Base-by-base conservation (phyloP, 1,140 invertebrate species). In the Trissolcus basalis region DNA sequence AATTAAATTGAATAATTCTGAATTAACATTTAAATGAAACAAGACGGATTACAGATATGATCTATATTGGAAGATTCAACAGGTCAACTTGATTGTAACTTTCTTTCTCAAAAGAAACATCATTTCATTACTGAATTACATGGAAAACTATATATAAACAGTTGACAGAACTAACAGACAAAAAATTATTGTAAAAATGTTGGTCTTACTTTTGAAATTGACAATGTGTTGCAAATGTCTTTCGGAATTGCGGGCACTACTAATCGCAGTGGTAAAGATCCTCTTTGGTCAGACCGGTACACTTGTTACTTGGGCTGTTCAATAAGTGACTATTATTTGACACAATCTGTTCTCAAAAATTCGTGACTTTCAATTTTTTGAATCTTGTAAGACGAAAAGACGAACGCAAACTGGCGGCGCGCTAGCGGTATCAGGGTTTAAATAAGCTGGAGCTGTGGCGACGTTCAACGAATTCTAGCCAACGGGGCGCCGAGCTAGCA, bases 341-440 rank as follows among this genome's bases (percentile, higher is more conserved):
- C 36, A 39, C 36, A n/a, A n/a, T 9, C 9, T 27, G 1, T 2
- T 9, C n/a, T 39, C 9, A 2, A 9, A 39, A n/a, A 11, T 39
- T 4, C 9, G 2, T 27, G 19, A 39, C 9, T 36, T 58, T 50
- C 12, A 13, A 61, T 39, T 51, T n/a, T 68, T 71, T 64, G 53
- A 9, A 54, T 55, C 69, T 59, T 64, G 41, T 65, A 59, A 54
- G 69, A 65, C 11, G 69, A 64, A 72, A 72, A 72, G 69, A 65
- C 60, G 55, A 60, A 60, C 70, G 61, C 56, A 60, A 65, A 73
- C 70, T 73, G 70, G 65, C 70, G n/a, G 61, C 61, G 63, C 70
- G 56, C 39, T 41, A 74, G 44, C 27, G 56, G 19, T 74, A 61
- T 74, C 61, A 67, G 56, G 56, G 70, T 74, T 74, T 74, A 74